A percentile compares a stretch with the other conserved stretches of the same genome.
Evolutionary conservation across 1,140 invertebrate species (phyloP).

Genomic region (Musca vetustissima): DNA sequence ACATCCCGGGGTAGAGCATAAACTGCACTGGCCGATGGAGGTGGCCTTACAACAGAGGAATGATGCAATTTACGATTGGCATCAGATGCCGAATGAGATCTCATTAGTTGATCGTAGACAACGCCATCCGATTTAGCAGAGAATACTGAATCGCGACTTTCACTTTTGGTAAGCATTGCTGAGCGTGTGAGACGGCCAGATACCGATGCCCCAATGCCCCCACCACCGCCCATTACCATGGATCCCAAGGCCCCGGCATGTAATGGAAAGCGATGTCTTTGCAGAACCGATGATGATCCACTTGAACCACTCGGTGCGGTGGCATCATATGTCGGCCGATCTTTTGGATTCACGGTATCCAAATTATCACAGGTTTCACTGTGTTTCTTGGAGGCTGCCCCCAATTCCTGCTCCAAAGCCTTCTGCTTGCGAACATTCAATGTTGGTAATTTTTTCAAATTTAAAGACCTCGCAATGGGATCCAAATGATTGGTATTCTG

Average conservation of each 20-base stretch:
- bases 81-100: constrained; percentile 43
- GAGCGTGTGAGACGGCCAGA: constrained; percentile 37
- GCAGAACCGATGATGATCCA: background rate
- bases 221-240: constrained; percentile 2
- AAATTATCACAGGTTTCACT: constrained; percentile 91
- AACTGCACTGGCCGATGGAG: constrained; percentile 35
- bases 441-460: constrained; percentile 73
- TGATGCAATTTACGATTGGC: constrained; percentile 35
- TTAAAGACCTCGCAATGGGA: constrained; percentile 70
- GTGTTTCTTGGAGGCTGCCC: constrained; percentile 68
- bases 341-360: constrained; percentile 57
- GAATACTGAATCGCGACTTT: constrained; percentile 70
- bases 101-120: constrained; percentile 59
- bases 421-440: constrained; percentile 83
- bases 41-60: constrained; percentile 26
- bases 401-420: constrained; percentile 83
- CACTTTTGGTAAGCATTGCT: constrained; percentile 63
- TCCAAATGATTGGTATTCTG: constrained; percentile 69
- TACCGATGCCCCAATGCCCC: background rate
- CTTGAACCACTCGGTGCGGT: background rate
- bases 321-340: constrained; percentile 7
- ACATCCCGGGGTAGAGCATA: constrained; percentile 40
- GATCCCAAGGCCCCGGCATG: background rate
- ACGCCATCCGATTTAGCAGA: constrained; percentile 70
- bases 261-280: constrained; percentile 11